These are phyloP conservation scores for Pseudomyrmex sp. DNA, from an alignment of 1,140 invertebrate genomes.

Conservation along the genomic window DNA sequence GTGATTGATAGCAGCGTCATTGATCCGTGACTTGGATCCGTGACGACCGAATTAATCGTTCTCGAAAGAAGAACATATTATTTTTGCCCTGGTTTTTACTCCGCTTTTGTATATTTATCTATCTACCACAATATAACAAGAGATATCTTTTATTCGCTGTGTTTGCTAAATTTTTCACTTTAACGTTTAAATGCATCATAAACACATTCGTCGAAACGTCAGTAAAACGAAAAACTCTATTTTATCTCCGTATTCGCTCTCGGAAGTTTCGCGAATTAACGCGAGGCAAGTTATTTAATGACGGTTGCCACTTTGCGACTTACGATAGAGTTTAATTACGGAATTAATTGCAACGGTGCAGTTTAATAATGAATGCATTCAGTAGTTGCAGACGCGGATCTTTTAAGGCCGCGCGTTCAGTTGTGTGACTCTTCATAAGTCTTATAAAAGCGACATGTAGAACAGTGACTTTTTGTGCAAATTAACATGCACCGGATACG, in stretches of 20 bases:
- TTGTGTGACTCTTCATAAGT: background rate
- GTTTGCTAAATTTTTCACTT: background rate
- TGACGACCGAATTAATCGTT: background rate
- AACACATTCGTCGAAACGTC: background rate
- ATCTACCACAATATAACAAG: background rate
- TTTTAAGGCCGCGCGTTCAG: background rate
- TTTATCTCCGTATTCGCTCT: background rate
- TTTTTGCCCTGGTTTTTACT: background rate
- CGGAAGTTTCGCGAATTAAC: background rate
- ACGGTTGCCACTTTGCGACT: background rate
- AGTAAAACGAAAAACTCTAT: background rate
- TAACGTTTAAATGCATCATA: conserved; percentile 4
- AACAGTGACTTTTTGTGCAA: conserved; percentile 8
- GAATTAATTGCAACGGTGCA: conserved; percentile 4
- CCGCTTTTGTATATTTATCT: background rate
- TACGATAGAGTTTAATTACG: background rate
- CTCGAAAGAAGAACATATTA: background rate
- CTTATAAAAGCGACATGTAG: background rate
- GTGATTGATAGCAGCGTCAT: conserved; percentile 25
- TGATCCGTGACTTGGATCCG: conserved; percentile 5
- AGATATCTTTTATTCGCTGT: background rate
- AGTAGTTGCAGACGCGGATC: background rate
- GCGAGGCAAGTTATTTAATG: background rate
- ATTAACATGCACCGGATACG: background rate
- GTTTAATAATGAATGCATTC: background rate